Percentiles rank a stretch among this genome's conserved stretches.
Conservation (phyloP, 2,113 vertebrate genomes). For the Phalacrocorax aristotelis region DNA sequence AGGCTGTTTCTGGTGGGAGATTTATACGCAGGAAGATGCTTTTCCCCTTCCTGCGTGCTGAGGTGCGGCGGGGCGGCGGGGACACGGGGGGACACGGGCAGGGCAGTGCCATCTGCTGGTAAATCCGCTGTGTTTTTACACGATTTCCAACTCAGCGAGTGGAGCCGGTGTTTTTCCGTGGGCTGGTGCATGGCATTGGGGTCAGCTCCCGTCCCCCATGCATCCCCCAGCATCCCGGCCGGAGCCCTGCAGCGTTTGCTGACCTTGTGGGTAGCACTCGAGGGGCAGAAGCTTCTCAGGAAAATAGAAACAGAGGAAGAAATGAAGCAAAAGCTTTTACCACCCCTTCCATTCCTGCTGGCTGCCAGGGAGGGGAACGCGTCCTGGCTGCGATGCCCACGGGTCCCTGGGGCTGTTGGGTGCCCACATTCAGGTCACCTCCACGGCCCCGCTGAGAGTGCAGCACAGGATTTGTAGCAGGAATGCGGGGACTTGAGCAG, state of each 20-base stretch:
- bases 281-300: neutral
- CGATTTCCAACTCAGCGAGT: rapidly evolving
- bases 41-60: rapidly evolving
- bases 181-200: neutral
- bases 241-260: rapidly evolving
- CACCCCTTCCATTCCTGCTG: neutral
- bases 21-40: neutral
- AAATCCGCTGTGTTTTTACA: neutral
- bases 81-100: neutral
- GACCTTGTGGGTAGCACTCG: neutral
- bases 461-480: neutral
- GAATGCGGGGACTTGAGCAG: neutral
- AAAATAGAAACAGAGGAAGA: neutral
- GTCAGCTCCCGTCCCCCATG: neutral
- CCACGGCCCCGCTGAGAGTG: neutral
- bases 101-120: neutral
- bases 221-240: rapidly evolving
- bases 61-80: neutral
- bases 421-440: neutral
- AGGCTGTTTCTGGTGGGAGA: neutral
- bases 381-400: rapidly evolving
- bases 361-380: neutral
- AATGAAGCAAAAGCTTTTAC: neutral
- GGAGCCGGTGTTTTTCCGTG: neutral
- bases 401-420: neutral